Evolutionary conservation across 2,888 invertebrate species (phyloP).

Genomic region (Tigriopus californicus): DNA sequence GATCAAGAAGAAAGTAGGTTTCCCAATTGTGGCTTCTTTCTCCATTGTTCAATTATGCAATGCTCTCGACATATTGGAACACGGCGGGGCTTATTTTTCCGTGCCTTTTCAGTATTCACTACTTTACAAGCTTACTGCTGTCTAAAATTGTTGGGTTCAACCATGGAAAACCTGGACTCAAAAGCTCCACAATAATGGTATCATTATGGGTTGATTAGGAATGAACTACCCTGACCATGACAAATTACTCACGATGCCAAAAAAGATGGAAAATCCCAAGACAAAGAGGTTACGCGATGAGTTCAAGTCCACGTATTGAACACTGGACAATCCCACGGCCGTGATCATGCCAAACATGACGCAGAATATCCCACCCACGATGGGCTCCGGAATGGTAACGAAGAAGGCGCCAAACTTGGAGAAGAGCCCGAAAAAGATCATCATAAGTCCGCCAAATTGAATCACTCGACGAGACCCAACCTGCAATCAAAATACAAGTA

Average conservation of each 20-base stretch:
- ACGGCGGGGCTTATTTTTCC: no score
- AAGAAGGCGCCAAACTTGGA: conserved; percentile 41
- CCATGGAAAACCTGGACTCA: no score
- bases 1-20: no score
- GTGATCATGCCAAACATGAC: conserved; percentile 66
- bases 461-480: conserved; percentile 24
- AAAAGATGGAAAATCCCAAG: conserved; percentile 66
- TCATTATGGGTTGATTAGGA: no score
- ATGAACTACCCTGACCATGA: no score
- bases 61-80: no score
- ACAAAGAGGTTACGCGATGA: conserved; percentile 72
- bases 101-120: no score
- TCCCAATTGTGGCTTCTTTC: no score
- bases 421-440: conserved; percentile 23
- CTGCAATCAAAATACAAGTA: conserved; percentile 16
- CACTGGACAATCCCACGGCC: conserved; percentile 55
- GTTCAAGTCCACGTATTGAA: conserved; percentile 61
- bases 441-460: conserved; percentile 22
- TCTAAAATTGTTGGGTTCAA: no score
- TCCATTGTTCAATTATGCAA: no score
- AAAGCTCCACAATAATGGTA: no score
- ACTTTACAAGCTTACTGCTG: no score
- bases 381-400: conserved; percentile 58
- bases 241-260: conserved; percentile 47
- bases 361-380: conserved; percentile 59